A percentile compares a stretch with the other conserved stretches of the same genome.
phyloP scores from a whole-genome alignment of 2,888 invertebrate species.

The Caenorhabditis uteleia region DNA sequence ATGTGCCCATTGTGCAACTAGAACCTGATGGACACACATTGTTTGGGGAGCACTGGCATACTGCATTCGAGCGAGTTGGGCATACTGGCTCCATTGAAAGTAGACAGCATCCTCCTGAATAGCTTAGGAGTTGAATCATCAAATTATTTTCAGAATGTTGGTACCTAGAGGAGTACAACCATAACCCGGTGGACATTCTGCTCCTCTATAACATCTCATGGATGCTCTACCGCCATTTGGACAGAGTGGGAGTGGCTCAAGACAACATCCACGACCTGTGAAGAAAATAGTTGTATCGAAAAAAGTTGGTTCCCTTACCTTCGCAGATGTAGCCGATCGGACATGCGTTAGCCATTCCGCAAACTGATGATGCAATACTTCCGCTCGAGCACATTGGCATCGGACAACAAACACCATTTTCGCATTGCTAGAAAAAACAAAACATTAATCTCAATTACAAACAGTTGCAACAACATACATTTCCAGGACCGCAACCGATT shows the following conservation, averaged over 20 bases:
- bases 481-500: conserved; percentile 50
- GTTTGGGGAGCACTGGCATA: conserved; percentile 68
- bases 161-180: conserved; percentile 62
- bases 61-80: conserved; percentile 51
- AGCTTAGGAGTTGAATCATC: conserved; percentile 9
- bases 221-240: conserved; percentile 64
- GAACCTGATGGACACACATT: conserved; percentile 62
- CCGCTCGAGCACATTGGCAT: conserved; percentile 61
- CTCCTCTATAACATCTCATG: conserved; percentile 59
- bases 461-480: conserved; percentile 29
- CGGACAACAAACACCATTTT: conserved; percentile 65
- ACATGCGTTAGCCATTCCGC: conserved; percentile 64
- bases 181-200: conserved; percentile 66
- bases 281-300: conserved; percentile 10
- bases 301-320: conserved; percentile 35
- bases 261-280: conserved; percentile 68
- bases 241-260: conserved; percentile 65
- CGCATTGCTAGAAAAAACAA: conserved; percentile 56
- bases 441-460: conserved; percentile 1
- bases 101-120: conserved; percentile 63
- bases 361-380: conserved; percentile 57
- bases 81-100: conserved; percentile 63
- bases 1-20: conserved; percentile 65
- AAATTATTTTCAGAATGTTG: too few species aligned
- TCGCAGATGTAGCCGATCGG: conserved; percentile 65